Base-by-base conservation (phyloP, 1,140 invertebrate genomes). In the Magallana ariakensis region DNA sequence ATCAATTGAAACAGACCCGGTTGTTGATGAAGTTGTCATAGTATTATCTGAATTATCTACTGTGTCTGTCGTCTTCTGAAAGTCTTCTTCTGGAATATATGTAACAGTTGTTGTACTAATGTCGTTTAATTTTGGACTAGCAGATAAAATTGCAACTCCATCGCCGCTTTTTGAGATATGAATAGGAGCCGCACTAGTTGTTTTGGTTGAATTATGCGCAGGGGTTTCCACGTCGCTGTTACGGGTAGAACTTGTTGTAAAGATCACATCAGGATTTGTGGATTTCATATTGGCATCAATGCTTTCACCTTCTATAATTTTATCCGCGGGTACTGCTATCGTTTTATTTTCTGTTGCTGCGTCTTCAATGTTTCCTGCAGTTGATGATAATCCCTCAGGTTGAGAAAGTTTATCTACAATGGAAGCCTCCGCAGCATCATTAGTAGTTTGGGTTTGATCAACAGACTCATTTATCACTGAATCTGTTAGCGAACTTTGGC, bases 201-300 rank as follows among this genome's bases (percentile, higher is more conserved):
- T 75, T 75, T 26, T 75, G 1, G 66, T 75, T 75, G 66, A 75
- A 75, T 75, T 75, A 26, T 75, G 66, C 15, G 66, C 15, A 3
- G 66, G 66, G 22, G 66, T 75, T 26, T 75, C 66, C 33, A 75
- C 13, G 22, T 75, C 66, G 15, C 66, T 75, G 66, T 75, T 75
- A 26, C 66, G 66, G 10, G 66, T 75, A 4, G 66, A 22, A 33
- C 66, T 75, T 22, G 66, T 75, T 10, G 66, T 75, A 26, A 26
- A 15, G 1, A 26, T 13, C 10, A 33, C 22, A 75, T 26, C 22
- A 22, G 26, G 13, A 46, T 13, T 75, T 75, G 66, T 75, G 9
- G 66, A 75, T 13, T 26, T 13, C 6, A 26, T 75, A 13, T 9
- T 75, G 26, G 8, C 9, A 75, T 46, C 22, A 75, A 75, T 26